Percentiles rank a stretch among this genome's conserved stretches.
Evolutionary conservation across 1,140 invertebrate genomes (phyloP).

Genomic region (Neodiprion pinetum): DNA sequence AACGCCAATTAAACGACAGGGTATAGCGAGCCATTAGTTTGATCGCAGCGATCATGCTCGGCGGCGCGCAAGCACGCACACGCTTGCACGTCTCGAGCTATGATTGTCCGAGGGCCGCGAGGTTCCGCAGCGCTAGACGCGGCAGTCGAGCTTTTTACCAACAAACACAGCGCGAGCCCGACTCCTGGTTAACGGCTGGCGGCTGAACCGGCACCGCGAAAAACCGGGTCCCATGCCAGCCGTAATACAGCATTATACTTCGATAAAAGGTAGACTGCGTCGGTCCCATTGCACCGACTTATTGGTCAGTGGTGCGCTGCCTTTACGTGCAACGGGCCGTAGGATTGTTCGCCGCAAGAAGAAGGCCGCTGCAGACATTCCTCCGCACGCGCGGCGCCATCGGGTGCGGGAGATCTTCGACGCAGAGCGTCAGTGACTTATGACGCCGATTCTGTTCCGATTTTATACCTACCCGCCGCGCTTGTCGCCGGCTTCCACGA

Average conservation of each 20-base stretch:
- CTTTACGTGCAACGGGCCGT: neutral
- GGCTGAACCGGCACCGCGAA: neutral
- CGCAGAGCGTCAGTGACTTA: neutral
- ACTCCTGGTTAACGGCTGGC: neutral
- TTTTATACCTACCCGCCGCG: too few species aligned
- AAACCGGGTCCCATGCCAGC: neutral
- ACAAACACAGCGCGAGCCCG: neutral
- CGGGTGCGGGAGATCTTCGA: neutral
- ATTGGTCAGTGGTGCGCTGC: constrained; percentile 1
- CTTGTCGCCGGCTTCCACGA: too few species aligned
- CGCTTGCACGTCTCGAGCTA: too few species aligned
- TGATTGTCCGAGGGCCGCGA: too few species aligned
- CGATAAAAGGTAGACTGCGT: neutral
- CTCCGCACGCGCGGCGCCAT: neutral
- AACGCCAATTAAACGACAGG: too few species aligned
- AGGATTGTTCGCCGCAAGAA: neutral
- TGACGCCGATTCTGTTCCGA: neutral
- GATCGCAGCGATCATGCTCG: too few species aligned
- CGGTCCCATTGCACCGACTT: neutral
- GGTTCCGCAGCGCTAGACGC: too few species aligned
- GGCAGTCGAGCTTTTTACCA: too few species aligned
- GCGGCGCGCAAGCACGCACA: too few species aligned
- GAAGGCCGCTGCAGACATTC: neutral
- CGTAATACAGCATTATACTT: neutral
- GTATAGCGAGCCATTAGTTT: too few species aligned